Conservation (phyloP, 2,888 invertebrate species). For the Trachelus troglodyta region DNA sequence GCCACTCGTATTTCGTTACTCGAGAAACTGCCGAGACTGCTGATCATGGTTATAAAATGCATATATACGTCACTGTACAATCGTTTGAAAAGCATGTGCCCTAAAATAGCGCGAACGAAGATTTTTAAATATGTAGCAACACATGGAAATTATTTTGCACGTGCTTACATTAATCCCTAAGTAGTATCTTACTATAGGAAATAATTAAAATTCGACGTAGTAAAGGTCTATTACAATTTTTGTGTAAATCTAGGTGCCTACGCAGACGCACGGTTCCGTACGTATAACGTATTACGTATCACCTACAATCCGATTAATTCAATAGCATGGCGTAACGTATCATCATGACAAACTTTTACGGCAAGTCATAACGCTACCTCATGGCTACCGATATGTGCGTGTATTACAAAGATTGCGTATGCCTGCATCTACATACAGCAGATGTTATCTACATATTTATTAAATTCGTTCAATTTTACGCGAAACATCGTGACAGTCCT, state of each 20-base stretch:
- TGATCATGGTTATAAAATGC: background rate
- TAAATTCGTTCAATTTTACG: background rate
- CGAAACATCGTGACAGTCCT: background rate
- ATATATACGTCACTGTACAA: background rate
- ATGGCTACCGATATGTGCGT: background rate
- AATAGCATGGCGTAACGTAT: background rate
- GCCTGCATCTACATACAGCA: background rate
- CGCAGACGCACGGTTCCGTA: background rate
- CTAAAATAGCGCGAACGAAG: background rate
- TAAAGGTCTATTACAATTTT: background rate
- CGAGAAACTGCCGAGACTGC: slow-evolving; percentile 4
- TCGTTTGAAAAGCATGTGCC: background rate
- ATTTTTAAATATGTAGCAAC: background rate
- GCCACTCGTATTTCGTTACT: slow-evolving; percentile 15
- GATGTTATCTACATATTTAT: too few species aligned
- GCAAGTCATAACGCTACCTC: background rate
- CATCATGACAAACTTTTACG: background rate
- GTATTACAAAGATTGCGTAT: background rate
- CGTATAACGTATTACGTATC: background rate
- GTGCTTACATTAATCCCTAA: background rate
- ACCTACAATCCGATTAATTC: background rate
- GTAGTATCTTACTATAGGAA: background rate
- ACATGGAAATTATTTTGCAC: background rate
- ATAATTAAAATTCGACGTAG: background rate
- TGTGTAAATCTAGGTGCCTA: background rate